Conservation (phyloP, 2,797 vertebrate genomes). For the Menidia menidia region DNA sequence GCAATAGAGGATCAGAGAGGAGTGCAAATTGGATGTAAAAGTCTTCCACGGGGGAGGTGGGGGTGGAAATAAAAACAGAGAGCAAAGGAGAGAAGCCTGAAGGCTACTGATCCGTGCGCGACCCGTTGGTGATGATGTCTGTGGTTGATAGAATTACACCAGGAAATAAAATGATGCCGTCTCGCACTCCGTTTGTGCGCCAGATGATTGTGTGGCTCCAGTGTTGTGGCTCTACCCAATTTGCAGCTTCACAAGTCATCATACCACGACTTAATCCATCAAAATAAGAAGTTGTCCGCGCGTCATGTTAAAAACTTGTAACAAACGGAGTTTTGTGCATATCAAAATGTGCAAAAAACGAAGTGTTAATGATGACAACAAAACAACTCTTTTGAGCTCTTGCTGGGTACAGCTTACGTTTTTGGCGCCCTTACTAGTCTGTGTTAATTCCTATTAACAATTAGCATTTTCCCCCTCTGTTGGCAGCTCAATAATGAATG, state of each 20-base stretch:
- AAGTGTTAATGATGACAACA: constrained; percentile 37
- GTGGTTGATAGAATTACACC: constrained; percentile 63
- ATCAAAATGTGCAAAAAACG: constrained; percentile 42
- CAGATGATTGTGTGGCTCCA: constrained; percentile 14
- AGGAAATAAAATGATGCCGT: constrained; percentile 58
- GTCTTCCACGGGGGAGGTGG: constrained; percentile 45
- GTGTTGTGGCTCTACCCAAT: constrained; percentile 4
- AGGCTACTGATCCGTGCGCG: constrained; percentile 57
- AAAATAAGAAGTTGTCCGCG: constrained; percentile 15
- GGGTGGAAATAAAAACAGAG: constrained; percentile 34
- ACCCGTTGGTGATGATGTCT: constrained; percentile 57
- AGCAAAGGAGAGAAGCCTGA: constrained; percentile 26
- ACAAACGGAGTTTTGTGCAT: constrained; percentile 38
- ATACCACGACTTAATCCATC: constrained; percentile 18
- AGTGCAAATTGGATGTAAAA: constrained; percentile 77
- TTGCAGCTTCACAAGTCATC: constrained; percentile 16
- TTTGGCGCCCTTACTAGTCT: constrained; percentile 31
- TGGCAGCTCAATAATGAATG: constrained; percentile 25
- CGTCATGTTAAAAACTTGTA: constrained; percentile 28
- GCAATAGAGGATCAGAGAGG: constrained; percentile 44
- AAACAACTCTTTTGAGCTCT: constrained; percentile 36
- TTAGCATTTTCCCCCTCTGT: constrained; percentile 21
- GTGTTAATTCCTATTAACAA: constrained; percentile 43
- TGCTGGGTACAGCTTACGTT: constrained; percentile 24
- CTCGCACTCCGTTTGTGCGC: constrained; percentile 4